Evolutionary conservation across 2,888 invertebrate species (phyloP), one percentile per base, ranked within the genome.

Genomic region (Furcula furcula): DNA sequence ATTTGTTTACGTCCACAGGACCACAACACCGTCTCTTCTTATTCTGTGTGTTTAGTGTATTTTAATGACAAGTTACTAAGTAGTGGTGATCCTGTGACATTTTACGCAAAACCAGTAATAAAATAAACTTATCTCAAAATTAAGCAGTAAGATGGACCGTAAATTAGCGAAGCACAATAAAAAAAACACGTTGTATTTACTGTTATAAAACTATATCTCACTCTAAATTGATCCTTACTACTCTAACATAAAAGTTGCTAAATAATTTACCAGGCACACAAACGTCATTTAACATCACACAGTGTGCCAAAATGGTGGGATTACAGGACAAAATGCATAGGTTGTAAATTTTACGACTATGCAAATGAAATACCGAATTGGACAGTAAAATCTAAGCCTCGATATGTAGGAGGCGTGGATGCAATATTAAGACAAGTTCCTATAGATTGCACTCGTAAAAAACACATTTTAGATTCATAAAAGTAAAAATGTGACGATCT

Each of bases 291-390:
- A 39, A 48, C 47, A 46, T 45, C 50, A 61, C 66, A 60, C 65
- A 68, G 65, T 70, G 65, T 57, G 66, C 69, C 69, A 68, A 71
- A 73, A 65, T 48, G 61, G 42, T 45, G 36, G 76, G 79, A 80
- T 86, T 83, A 83, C 65, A 70, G 67, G 67, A 66, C 74, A 72
- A 80, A 83, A 84, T 80, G 83, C 83, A 80, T 82, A 72, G 76
- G 79, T 74, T 71, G 80, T 84, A 81, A 84, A 80, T 65, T 87
- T 87, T 87, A 88, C 76, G 83, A 70, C 70, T 85, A 88, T 87
- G 87, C 86, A 87, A 87, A 88, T 87, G 69, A 62, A 63, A 68
- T 58, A 64, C 59, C 59, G 68, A 68, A 76, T 75, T 69, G 74
- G 68, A 73, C 65, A 74, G 76, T 85, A 80, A 84, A 83, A 73